Percentiles rank a stretch among this genome's conserved stretches.
Conservation (phyloP, 2,888 invertebrate genomes). For the Eudemis profundana region DNA sequence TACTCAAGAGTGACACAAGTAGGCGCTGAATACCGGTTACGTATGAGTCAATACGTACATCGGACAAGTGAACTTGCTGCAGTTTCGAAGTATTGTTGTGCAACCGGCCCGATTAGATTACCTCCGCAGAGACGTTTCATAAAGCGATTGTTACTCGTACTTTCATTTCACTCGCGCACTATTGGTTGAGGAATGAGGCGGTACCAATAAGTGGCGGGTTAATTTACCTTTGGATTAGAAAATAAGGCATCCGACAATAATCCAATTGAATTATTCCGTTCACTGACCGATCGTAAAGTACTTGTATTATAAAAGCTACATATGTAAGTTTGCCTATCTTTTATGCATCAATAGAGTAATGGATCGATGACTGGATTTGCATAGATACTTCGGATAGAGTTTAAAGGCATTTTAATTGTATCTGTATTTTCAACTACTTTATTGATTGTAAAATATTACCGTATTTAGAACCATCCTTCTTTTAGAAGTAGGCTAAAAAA, state of each 20-base stretch:
- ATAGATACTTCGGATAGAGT: too few relatives aligned
- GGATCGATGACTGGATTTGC: too few relatives aligned
- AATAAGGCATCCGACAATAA: constrained; percentile 13
- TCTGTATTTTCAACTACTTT: too few relatives aligned
- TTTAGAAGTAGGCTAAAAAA: too few relatives aligned
- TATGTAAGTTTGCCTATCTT: too few relatives aligned
- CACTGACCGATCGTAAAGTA: too few relatives aligned
- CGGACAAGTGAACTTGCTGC: constrained; percentile 54
- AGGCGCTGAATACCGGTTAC: constrained; percentile 28
- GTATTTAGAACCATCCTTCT: too few relatives aligned
- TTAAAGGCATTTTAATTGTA: too few relatives aligned
- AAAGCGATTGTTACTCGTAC: constrained; percentile 79
- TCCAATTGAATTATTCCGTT: constrained; percentile 13
- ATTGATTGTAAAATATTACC: too few relatives aligned
- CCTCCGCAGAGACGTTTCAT: constrained; percentile 75
- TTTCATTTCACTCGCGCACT: constrained; percentile 69
- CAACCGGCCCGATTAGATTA: constrained; percentile 74
- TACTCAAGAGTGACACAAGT: constrained; percentile 4
- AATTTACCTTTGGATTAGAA: constrained; percentile 16
- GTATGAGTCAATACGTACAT: constrained; percentile 38
- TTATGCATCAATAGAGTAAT: too few relatives aligned
- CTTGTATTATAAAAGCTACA: too few relatives aligned
- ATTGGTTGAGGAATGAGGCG: constrained; percentile 24
- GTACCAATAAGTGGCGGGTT: constrained; percentile 2
- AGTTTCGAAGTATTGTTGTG: constrained; percentile 67